Base-by-base conservation (phyloP, 2,113 vertebrate genomes). In the Hemiscyllium ocellatum region DNA sequence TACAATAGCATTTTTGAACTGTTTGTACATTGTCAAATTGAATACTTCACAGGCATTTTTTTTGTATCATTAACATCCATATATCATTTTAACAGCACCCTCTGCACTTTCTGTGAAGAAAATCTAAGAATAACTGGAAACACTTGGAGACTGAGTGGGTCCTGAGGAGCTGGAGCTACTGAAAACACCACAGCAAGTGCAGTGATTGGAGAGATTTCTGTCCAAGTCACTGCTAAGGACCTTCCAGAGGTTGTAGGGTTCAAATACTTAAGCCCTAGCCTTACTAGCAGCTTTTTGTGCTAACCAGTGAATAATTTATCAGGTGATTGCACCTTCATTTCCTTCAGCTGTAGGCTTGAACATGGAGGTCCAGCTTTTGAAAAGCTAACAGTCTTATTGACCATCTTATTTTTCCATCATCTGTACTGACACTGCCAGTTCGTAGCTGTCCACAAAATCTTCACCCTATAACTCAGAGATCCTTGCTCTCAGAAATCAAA, bases 1-100 rank as follows among this genome's bases (percentile, higher is more conserved):
- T 95, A 95, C 94, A 95, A 95, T 95, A 76, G 94, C 94, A 95
- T 95, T 95, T 95, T 76, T 95, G 42, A 95, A 95, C 69, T 95
- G 94, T 72, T 72, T 95, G 68, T 72, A 95, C 94, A 50, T 95
- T 95, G 94, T 95, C 94, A 95, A 95, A 70, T 72, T 26, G 68
- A 95, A 95, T 95, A 76, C 22, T 95, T 95, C 94, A 52, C 94
- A 95, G 94, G 94, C 94, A 95, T 95, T 72, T 76, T 72, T 70
- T 72, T 52, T 26, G 42, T 19, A 95, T 76, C 94, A 70, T 24
- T 42, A 94, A 70, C 66, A 70, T 50, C 93, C 68, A 95, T 95
- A 95, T 19, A 95, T 95, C 68, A 95, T 95, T 95, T 95, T 95
- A 95, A 95, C 68, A 66, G 76, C 69, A 65, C 29, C 17, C 65